A percentile compares a stretch with the other conserved stretches of the same genome.
These are phyloP conservation scores for Porites lobata DNA, from an alignment of 92 coral and sea anemone species.

Conservation along the genomic window DNA sequence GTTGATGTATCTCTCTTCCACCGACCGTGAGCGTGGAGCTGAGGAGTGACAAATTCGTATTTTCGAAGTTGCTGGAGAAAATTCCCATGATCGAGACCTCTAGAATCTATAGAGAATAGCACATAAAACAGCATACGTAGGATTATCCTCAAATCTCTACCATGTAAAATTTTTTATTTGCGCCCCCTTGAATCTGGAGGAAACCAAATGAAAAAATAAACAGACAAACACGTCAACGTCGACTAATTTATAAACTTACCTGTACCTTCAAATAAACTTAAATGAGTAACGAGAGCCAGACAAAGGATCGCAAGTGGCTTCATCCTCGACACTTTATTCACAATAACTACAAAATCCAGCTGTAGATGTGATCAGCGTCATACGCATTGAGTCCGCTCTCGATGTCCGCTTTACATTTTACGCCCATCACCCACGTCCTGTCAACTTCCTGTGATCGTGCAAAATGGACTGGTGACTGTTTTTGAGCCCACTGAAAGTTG, in stretches of 20 bases:
- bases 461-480: background rate
- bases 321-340: conserved; percentile 1
- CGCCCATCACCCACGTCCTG: conserved; percentile 9
- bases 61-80: conserved; percentile 26
- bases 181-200: conserved; percentile 1
- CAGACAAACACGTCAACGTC: background rate
- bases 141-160: background rate
- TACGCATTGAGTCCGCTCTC: background rate
- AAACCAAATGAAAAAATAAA: conserved; percentile 18
- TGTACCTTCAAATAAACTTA: conserved; percentile 16
- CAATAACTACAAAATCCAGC: background rate
- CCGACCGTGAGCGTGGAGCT: conserved; percentile 40
- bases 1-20: conserved; percentile 54
- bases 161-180: background rate
- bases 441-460: conserved; percentile 25
- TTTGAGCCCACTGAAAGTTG: conserved; percentile 7
- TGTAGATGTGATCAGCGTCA: conserved; percentile 18
- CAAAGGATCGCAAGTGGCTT: background rate
- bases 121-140: background rate
- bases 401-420: background rate
- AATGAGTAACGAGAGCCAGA: background rate
- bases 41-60: conserved; percentile 61
- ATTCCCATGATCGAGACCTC: background rate
- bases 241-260: background rate
- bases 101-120: background rate